phyloP scores from a whole-genome alignment of 2,888 invertebrate genomes.

The Agonum fuliginosum region DNA sequence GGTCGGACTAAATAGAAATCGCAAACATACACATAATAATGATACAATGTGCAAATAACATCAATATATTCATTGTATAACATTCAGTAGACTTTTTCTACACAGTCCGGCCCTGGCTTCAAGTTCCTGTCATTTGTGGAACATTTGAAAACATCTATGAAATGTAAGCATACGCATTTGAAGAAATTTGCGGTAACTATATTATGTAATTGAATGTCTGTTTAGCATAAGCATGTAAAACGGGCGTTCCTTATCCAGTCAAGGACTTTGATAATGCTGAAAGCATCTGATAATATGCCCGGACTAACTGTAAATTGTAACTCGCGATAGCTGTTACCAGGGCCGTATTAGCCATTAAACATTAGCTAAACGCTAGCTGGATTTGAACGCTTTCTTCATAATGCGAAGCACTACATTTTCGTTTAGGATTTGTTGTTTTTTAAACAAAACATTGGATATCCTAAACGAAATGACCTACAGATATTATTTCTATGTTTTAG shows the following conservation, averaged over 20 bases:
- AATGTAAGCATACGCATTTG: slow-evolving; percentile 30
- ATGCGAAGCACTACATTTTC: slow-evolving; percentile 27
- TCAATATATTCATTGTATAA: neutral
- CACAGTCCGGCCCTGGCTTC: neutral
- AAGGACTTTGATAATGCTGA: slow-evolving; percentile 22
- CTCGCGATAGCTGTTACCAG: neutral
- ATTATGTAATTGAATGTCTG: slow-evolving; percentile 48
- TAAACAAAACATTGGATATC: slow-evolving; percentile 3
- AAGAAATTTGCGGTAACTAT: slow-evolving; percentile 48
- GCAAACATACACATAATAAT: too few relatives aligned
- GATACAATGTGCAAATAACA: neutral
- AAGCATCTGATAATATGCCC: slow-evolving; percentile 16
- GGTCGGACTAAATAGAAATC: neutral
- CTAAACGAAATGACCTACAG: slow-evolving; percentile 17
- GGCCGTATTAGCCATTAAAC: neutral
- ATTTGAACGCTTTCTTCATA: slow-evolving; percentile 8
- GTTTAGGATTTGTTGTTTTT: slow-evolving; percentile 7
- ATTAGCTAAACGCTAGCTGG: neutral
- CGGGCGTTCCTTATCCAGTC: slow-evolving; percentile 43
- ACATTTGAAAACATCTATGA: slow-evolving; percentile 35
- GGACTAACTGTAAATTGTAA: slow-evolving; percentile 25
- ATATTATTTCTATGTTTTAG: slow-evolving; percentile 4
- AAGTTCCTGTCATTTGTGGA: neutral
- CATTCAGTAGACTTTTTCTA: neutral
- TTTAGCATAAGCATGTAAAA: slow-evolving; percentile 52